A percentile compares a stretch with the other conserved stretches of the same genome.
These are phyloP conservation scores for Machimus atricapillus DNA, from an alignment of 2,888 invertebrate species.

Conservation along the genomic window DNA sequence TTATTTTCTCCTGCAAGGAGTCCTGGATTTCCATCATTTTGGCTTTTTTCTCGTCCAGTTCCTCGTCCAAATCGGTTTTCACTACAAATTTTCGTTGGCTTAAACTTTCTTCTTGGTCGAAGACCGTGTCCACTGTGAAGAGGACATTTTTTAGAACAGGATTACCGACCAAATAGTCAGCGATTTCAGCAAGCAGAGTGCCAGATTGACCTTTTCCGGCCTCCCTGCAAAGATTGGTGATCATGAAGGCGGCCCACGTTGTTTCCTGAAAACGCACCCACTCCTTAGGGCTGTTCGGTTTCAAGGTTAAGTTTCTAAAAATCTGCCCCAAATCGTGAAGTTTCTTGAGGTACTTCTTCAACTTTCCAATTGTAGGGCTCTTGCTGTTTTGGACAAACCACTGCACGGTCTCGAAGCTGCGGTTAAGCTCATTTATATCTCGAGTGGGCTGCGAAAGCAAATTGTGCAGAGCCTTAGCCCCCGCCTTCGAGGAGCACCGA, in stretches of 20 bases:
- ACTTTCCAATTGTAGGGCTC: not conserved
- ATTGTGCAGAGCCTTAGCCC: conserved; percentile 44
- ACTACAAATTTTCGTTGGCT: conserved; percentile 46
- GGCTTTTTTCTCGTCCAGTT: conserved; percentile 46
- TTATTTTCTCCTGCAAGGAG: conserved; percentile 6
- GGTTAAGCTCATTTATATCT: conserved; percentile 39
- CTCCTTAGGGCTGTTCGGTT: conserved; percentile 41
- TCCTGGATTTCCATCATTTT: conserved; percentile 37
- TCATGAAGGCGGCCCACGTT: conserved; percentile 41
- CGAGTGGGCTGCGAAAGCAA: conserved; percentile 47
- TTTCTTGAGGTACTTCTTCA: conserved; percentile 43
- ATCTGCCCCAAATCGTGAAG: conserved; percentile 42
- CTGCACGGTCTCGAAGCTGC: conserved; percentile 46
- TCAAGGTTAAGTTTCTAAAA: conserved; percentile 42
- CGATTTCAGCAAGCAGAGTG: conserved; percentile 28
- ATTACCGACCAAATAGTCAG: not conserved
- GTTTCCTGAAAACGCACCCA: conserved; percentile 47
- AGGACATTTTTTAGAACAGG: conserved; percentile 41
- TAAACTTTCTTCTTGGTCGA: conserved; percentile 46
- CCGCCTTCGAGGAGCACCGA: conserved; percentile 47
- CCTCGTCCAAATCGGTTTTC: conserved; percentile 44
- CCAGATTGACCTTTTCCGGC: not conserved
- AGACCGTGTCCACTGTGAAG: conserved; percentile 44
- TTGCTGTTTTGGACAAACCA: conserved; percentile 41
- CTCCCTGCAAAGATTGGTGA: conserved; percentile 41